Conservation (phyloP, 2,113 vertebrate species). For the Sprattus sprattus region DNA sequence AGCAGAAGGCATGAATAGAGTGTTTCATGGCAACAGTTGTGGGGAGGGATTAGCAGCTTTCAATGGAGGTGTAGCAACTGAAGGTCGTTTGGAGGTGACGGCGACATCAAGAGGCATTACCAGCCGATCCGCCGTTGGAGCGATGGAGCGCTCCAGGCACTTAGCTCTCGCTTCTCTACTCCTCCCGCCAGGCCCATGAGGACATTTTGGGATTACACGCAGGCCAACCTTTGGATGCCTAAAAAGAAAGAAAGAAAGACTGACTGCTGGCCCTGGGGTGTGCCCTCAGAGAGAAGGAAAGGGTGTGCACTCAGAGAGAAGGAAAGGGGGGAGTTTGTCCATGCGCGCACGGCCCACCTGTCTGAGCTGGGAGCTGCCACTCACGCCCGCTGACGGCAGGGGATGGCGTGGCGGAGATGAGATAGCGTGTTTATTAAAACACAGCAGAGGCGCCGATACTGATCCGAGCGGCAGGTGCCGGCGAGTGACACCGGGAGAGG, state of each 20-base stretch:
- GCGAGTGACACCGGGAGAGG: neutral
- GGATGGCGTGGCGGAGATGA: neutral
- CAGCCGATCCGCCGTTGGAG: neutral
- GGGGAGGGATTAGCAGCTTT: slow-evolving; percentile 23
- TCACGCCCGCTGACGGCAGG: neutral
- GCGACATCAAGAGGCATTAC: slow-evolving; percentile 24
- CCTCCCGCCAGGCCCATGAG: neutral
- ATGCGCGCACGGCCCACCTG: neutral
- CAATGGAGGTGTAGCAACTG: neutral
- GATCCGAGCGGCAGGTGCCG: slow-evolving; percentile 6
- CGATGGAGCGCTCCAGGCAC: neutral
- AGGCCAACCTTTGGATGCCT: neutral
- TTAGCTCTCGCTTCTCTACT: neutral
- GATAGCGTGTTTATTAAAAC: slow-evolving; percentile 4
- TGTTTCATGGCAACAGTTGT: slow-evolving; percentile 9
- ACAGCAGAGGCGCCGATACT: neutral
- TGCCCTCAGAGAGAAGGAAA: neutral
- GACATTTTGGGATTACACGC: neutral
- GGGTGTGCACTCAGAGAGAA: too few species aligned
- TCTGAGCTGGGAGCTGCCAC: neutral
- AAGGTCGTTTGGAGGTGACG: slow-evolving; percentile 30
- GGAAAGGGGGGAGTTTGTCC: neutral
- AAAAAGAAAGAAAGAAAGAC: neutral
- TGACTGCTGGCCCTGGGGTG: neutral
- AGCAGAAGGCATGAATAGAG: neutral